Percentiles rank a stretch among this genome's conserved stretches.
These are phyloP conservation scores for Stichodactyla mertensii DNA, from an alignment of 64 coral and sea anemone species.

Conservation along the genomic window DNA sequence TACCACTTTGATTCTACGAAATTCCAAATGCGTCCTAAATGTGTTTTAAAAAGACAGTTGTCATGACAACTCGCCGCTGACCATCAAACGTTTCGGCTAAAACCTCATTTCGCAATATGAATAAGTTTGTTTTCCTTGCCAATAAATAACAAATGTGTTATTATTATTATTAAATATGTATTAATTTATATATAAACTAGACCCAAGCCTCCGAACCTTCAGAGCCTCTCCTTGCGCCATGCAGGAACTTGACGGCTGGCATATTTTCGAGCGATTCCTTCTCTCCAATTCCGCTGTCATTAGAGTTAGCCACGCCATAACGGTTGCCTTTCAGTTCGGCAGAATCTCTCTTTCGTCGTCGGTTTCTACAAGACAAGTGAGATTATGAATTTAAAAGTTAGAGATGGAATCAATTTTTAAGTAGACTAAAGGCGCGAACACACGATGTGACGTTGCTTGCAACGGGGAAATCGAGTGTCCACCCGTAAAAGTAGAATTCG, in stretches of 20 bases:
- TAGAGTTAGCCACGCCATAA: constrained; percentile 89
- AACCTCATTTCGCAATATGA: neutral
- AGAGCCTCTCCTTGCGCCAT: constrained; percentile 57
- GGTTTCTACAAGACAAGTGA: constrained; percentile 43
- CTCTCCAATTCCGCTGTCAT: constrained; percentile 90
- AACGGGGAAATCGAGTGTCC: no score
- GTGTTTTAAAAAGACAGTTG: neutral
- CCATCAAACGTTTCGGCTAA: neutral
- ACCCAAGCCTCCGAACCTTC: constrained; percentile 99
- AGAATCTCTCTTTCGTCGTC: constrained; percentile 51
- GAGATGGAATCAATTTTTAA: no score
- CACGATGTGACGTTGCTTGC: no score
- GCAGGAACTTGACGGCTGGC: constrained; percentile 57
- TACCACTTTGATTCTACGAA: neutral
- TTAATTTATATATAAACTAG: constrained; percentile 48
- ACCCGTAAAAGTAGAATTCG: no score
- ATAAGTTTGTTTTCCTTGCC: neutral
- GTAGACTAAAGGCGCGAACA: no score
- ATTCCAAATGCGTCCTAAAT: neutral
- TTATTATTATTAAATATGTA: constrained; percentile 5
- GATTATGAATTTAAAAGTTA: neutral
- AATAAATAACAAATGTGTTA: neutral
- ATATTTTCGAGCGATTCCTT: constrained; percentile 75
- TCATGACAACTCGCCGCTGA: neutral
- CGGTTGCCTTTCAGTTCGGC: constrained; percentile 61